phyloP scores from a whole-genome alignment of 2,113 vertebrate genomes.

The Carlito syrichta region DNA sequence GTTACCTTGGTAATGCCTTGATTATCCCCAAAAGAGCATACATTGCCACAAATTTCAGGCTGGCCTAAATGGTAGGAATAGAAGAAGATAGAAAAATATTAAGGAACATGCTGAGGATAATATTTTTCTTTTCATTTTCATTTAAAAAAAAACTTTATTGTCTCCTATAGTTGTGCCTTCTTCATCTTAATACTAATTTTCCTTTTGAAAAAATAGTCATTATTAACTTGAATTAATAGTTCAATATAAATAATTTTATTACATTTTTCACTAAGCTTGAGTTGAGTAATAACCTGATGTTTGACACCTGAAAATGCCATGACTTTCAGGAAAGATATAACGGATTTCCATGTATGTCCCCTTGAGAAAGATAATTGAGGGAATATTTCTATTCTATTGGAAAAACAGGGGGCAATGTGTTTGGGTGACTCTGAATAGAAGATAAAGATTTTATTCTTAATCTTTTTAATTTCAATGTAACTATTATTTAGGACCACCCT shows the following conservation, averaged over 20 bases:
- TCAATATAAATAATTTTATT: not conserved
- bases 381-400: not conserved
- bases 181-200: constrained; percentile 29
- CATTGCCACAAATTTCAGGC: not conserved
- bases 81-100: not conserved
- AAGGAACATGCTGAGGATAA: not conserved
- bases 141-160: not conserved
- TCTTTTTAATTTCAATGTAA: constrained; percentile 4
- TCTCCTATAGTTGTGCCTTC: not conserved
- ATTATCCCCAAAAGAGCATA: not conserved
- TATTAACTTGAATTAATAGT: not conserved
- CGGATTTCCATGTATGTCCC: not conserved
- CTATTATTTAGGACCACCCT: not conserved
- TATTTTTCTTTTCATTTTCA: not conserved
- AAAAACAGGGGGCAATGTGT: not conserved
- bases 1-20: constrained; percentile 48
- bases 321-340: not conserved
- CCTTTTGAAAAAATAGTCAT: not conserved
- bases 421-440: not conserved
- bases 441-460: not conserved
- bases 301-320: not conserved
- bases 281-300: not conserved
- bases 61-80: not conserved
- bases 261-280: not conserved
- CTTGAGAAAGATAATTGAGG: not conserved